A percentile compares a stretch with the other conserved stretches of the same genome.
Conservation (phyloP, 2,888 invertebrate genomes). For the Margaritifera margaritifera region DNA sequence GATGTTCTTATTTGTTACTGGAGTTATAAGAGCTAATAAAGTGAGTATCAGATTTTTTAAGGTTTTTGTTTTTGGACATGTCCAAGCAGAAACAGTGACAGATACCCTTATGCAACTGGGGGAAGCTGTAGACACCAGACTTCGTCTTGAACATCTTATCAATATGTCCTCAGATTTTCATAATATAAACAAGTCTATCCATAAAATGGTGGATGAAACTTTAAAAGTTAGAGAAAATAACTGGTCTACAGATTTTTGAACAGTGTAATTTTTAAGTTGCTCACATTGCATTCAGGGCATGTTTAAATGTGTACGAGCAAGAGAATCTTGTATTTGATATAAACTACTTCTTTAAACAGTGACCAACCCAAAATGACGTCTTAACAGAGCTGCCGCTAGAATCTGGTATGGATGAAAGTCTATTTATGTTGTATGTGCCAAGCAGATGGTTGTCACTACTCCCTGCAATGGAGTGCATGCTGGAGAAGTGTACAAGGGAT, state of each 20-base stretch:
- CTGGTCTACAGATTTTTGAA: slow-evolving; percentile 13
- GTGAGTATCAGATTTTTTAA: slow-evolving; percentile 16
- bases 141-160: slow-evolving; percentile 13
- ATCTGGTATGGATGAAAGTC: not conserved
- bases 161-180: slow-evolving; percentile 18
- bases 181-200: slow-evolving; percentile 20
- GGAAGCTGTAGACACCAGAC: slow-evolving; percentile 6
- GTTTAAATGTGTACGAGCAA: slow-evolving; percentile 9
- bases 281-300: slow-evolving; percentile 23
- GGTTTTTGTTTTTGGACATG: slow-evolving; percentile 14
- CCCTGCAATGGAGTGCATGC: slow-evolving; percentile 15
- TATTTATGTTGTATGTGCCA: slow-evolving; percentile 14
- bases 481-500: slow-evolving; percentile 12
- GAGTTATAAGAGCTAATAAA: slow-evolving; percentile 9
- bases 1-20: slow-evolving; percentile 12
- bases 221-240: slow-evolving; percentile 6
- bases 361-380: slow-evolving; percentile 13
- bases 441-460: slow-evolving; percentile 20
- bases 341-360: slow-evolving; percentile 19
- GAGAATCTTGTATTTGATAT: slow-evolving; percentile 18
- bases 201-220: slow-evolving; percentile 12
- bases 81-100: slow-evolving; percentile 7
- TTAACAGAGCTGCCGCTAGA: slow-evolving; percentile 16
- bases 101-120: not conserved
- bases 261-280: slow-evolving; percentile 8